Evolutionary conservation across 2,888 invertebrate genomes (phyloP), one percentile per base, ranked within the genome.

Genomic region (Alitta virens): DNA sequence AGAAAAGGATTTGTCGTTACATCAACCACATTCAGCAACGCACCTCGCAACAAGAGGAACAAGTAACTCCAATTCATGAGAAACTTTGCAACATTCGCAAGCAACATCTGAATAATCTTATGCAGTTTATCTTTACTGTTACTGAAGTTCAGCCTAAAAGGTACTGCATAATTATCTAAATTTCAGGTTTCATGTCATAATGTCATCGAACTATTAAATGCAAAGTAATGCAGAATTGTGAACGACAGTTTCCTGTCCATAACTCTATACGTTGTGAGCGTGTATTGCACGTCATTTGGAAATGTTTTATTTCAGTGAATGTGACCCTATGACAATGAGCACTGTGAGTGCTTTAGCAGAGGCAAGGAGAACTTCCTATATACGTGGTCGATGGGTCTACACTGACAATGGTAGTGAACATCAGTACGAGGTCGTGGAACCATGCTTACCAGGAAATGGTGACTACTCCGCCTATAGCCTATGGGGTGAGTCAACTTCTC

Each of bases 391-490:
- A 72, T 91, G 94, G 92, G 87, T 91, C 75, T 80, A 84, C 82
- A 75, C 79, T 2, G 89, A 89, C 75, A 87, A 87, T 72, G 86
- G 86, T 52, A 86, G 87, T 65, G 89, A 91, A 79, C 83, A 87
- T 68, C 88, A 89, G 72, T 89, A 90, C 81, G 85, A 87, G 52
- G 90, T 95, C 67, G 90, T 91, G 42, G 90, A 90, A n/a, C 91
- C 94, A 0, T 89, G 90, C 72, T 81, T 92, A 68, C 91, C 91
- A 64, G 89, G 89, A 2, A 90, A 91, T 69, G 92, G 92, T 0
- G 92, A 94, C 82, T 92, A 91, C 78, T 87, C 90, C 9, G 88
- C 87, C 69, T 93, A 88, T 83, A 88, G 85, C 78, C 84, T 89
- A 68, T 92, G 90, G 90, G 87, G 93, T 88, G 84, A 85, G 74